Conservation (phyloP, 2,113 vertebrate genomes). For the Vulpes vulpes region DNA sequence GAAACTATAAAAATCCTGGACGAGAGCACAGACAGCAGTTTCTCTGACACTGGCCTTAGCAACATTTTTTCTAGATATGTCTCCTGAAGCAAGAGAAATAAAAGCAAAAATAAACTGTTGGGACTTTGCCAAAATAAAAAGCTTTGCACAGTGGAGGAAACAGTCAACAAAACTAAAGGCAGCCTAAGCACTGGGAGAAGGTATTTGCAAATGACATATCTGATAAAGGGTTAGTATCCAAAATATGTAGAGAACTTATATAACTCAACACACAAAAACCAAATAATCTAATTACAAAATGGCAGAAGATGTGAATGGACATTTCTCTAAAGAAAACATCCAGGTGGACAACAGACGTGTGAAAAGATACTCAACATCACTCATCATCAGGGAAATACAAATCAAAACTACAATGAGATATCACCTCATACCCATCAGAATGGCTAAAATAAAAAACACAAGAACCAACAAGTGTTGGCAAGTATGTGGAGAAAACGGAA, state of each 20-base stretch:
- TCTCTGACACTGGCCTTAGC: not conserved
- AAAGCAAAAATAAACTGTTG: not conserved
- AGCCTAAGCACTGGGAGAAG: not conserved
- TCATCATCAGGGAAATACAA: not conserved
- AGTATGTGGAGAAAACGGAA: not conserved
- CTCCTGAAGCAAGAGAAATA: not conserved
- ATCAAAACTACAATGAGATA: not conserved
- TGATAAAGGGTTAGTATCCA: not conserved
- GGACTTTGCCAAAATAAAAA: not conserved
- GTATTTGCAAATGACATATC: not conserved
- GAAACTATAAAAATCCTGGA: not conserved
- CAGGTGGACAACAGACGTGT: not conserved
- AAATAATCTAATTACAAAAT: not conserved
- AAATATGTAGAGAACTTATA: not conserved
- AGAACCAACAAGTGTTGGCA: not conserved
- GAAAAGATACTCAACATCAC: not conserved
- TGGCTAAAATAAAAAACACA: not conserved
- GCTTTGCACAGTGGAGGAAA: not conserved
- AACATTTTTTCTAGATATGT: not conserved
- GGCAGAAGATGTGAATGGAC: not conserved
- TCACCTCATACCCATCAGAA: not conserved
- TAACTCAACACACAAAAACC: not conserved
- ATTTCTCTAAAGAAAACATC: not conserved
- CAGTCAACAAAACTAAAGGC: not conserved
- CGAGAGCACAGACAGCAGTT: not conserved